Evolutionary conservation across 2,797 vertebrate species (phyloP).

Genomic region (Anas bernieri): DNA sequence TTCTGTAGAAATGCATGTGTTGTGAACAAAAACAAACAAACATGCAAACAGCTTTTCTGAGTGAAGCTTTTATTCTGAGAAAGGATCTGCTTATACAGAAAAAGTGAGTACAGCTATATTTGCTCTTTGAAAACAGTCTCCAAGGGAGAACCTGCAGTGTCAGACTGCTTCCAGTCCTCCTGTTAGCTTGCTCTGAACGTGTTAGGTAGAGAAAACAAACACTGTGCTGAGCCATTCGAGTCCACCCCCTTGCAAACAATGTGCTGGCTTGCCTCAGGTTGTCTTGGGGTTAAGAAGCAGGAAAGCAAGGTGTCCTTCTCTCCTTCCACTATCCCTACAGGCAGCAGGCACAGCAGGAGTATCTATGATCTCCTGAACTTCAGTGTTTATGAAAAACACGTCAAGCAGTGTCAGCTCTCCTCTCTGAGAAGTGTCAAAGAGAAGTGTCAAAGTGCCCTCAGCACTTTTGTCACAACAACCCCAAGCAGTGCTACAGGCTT

Average conservation of each 20-base stretch:
- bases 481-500: too few relatives aligned
- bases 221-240: accelerated
- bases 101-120: not conserved
- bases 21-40: not conserved
- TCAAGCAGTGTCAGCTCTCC: not conserved
- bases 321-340: not conserved
- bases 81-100: not conserved
- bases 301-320: not conserved
- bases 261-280: not conserved
- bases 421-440: not conserved
- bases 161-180: not conserved
- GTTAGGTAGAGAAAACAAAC: not conserved
- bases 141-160: not conserved
- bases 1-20: not conserved
- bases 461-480: too few relatives aligned
- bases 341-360: not conserved
- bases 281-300: accelerated
- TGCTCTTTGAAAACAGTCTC: not conserved
- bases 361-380: not conserved
- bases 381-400: not conserved
- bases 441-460: too few relatives aligned
- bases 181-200: accelerated
- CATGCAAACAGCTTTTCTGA: not conserved
- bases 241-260: not conserved
- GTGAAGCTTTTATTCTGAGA: not conserved